phyloP scores from a whole-genome alignment of 2,797 vertebrate genomes.

The Liparis tanakae region DNA sequence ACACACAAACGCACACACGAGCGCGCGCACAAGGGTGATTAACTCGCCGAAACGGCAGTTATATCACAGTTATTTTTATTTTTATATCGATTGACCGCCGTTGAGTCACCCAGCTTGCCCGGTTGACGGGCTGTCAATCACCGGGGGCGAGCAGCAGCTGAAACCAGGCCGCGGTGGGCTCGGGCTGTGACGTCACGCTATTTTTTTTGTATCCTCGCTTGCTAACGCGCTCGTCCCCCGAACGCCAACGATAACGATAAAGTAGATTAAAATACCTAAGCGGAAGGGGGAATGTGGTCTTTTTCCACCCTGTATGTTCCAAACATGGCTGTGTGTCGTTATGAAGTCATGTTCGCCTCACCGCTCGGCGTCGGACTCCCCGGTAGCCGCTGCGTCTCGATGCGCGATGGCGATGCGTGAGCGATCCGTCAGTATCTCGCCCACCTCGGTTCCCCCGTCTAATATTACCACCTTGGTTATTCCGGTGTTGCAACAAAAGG shows the following conservation, averaged over 20 bases:
- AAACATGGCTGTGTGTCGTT: background rate
- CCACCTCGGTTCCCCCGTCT: background rate
- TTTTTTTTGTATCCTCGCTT: slow-evolving; percentile 11
- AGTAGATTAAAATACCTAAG: background rate
- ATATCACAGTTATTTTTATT: too few relatives aligned
- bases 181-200: slow-evolving; percentile 51
- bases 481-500: background rate
- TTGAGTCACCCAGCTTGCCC: background rate
- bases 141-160: background rate
- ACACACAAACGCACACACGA: background rate
- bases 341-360: slow-evolving; percentile 57
- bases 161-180: slow-evolving; percentile 65
- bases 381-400: slow-evolving; percentile 32
- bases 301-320: background rate
- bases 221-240: slow-evolving; percentile 37
- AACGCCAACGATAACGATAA: slow-evolving; percentile 14
- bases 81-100: background rate
- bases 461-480: background rate
- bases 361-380: slow-evolving; percentile 65
- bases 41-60: background rate
- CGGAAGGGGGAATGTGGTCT: rapidly evolving
- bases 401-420: slow-evolving; percentile 13
- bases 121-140: slow-evolving; percentile 61
- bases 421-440: slow-evolving; percentile 22
- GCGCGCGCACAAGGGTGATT: background rate